Evolutionary conservation across 1,140 invertebrate genomes (phyloP).

Genomic region (Leucophenga varia): DNA sequence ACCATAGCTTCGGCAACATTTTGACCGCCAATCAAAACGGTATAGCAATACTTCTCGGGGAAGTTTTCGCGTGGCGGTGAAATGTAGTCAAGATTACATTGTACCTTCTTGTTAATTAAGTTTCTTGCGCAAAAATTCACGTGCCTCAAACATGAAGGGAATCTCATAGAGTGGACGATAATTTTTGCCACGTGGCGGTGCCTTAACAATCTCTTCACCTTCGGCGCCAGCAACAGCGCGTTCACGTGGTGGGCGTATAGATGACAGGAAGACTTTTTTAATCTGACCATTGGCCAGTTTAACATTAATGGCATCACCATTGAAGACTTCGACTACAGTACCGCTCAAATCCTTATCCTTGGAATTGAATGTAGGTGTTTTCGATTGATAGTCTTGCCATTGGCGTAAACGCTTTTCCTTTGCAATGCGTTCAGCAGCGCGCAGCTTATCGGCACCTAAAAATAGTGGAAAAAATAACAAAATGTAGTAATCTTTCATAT

Average conservation of each 20-base stretch:
- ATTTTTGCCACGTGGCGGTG: conserved; percentile 63
- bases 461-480: conserved; percentile 11
- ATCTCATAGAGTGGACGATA: conserved; percentile 93
- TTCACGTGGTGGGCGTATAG: conserved; percentile 88
- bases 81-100: conserved; percentile 93
- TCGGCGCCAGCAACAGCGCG: conserved; percentile 45
- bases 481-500: conserved; percentile 3
- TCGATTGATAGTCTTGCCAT: conserved; percentile 84
- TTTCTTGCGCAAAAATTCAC: conserved; percentile 95
- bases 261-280: conserved; percentile 95
- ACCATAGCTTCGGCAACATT: conserved; percentile 96
- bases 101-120: conserved; percentile 94
- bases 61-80: conserved; percentile 91
- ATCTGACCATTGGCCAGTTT: conserved; percentile 74
- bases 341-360: conserved; percentile 85
- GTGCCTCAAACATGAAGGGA: conserved; percentile 96
- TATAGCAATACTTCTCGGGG: conserved; percentile 95
- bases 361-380: conserved; percentile 66
- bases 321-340: conserved; percentile 89
- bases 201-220: conserved; percentile 63
- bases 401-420: conserved; percentile 84
- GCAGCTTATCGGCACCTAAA: conserved; percentile 76
- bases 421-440: conserved; percentile 81
- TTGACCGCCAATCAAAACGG: conserved; percentile 79
- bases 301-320: conserved; percentile 89